A percentile compares a stretch with the other conserved stretches of the same genome.
Conservation (phyloP, 2,797 vertebrate genomes). For the Knipowitschia caucasica region DNA sequence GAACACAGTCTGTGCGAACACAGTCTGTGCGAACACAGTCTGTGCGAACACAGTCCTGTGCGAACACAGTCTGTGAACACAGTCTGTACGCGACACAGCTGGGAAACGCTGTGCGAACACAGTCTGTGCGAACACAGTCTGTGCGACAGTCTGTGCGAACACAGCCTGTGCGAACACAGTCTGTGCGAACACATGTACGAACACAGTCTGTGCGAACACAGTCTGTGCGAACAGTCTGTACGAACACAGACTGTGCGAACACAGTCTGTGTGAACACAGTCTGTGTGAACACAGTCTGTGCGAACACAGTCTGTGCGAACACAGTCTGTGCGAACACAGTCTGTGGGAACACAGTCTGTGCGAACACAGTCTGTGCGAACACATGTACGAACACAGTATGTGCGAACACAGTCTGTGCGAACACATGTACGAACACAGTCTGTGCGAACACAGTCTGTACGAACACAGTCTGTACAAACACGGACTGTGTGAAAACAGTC, state of each 20-base stretch:
- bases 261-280: background rate
- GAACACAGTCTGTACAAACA: no score
- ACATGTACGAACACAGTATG: no score
- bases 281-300: background rate
- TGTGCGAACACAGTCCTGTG: background rate
- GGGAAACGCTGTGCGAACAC: background rate
- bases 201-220: no score
- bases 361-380: background rate
- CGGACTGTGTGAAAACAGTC: no score
- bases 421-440: no score
- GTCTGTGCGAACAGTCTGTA: no score
- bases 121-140: background rate
- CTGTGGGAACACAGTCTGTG: background rate
- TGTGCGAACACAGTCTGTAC: background rate
- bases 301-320: background rate
- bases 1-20: background rate
- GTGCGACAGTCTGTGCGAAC: no score
- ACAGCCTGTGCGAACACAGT: background rate
- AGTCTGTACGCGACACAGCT: no score
- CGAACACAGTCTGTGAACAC: background rate
- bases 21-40: background rate
- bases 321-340: background rate
- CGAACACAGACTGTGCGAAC: background rate
- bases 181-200: no score
- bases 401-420: background rate